Base-by-base conservation (phyloP, 1,140 invertebrate genomes). In the Drosophila erecta region DNA sequence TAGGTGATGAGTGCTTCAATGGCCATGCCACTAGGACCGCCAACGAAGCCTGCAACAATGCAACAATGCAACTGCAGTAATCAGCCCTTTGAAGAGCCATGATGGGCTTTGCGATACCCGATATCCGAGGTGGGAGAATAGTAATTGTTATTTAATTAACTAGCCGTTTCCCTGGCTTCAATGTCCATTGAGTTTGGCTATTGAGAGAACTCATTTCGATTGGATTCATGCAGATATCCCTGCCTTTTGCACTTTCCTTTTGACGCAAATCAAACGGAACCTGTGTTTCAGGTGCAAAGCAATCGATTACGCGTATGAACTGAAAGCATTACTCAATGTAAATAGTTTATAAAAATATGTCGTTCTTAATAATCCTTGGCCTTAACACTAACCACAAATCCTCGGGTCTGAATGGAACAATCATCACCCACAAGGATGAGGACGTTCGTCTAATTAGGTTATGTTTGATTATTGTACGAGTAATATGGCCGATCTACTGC, bases 391-490 rank as follows among this genome's bases (percentile, higher is more conserved):
- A 4, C 2, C 24, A 33, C 17, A 22, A 8, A 61, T 15, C n/a
- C 12, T 3, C 2, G 0, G 11, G 22, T 24, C 37, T 24, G 3
- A n/a, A 15, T 59, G 11, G n/a, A 30, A 20, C 0, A 3, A n/a
- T 35, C 27, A 51, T n/a, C 27, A 54, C 40, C 35, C 10, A 62
- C 33, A 41, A 7, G 17, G 24, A 35, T 12, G 3, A 33, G 30
- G 40, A 38, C 15, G 22, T 12, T n/a, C 20, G 47, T 66, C 73
- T 89, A 89, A 89, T 89, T 89, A 84, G 85, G 85, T 89, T 89
- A 89, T 84, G 80, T 84, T 90, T 89, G 77, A 89, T 89, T 80
- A 66, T 89, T 77, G 65, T 78, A 89, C 79, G 79, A 76, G 69
- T 78, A 89, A 89, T 89, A 76, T 69, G 65, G 49, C 27, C 51